Conservation (phyloP, 2,113 vertebrate genomes). For the Callospermophilus lateralis region DNA sequence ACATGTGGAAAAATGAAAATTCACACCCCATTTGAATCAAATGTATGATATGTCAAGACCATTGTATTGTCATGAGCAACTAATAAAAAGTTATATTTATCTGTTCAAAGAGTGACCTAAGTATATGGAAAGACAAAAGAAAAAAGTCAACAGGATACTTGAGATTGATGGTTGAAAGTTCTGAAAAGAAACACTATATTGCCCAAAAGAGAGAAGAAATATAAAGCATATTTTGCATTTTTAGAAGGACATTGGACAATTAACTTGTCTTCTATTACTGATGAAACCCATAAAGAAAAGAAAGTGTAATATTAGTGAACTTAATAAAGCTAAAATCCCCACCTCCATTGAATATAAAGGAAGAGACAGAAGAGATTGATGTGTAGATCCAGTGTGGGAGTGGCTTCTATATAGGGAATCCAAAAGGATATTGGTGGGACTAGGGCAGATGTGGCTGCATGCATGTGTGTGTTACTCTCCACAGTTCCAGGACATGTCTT, state of each 20-base stretch:
- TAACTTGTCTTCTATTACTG: not conserved
- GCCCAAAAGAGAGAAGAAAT: not conserved
- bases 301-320: not conserved
- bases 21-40: no score
- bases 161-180: not conserved
- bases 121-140: not conserved
- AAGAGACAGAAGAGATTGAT: not conserved
- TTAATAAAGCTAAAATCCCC: not conserved
- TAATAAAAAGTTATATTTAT: no score
- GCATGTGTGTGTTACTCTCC: accelerated
- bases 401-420: no score
- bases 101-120: not conserved
- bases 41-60: no score
- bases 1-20: no score
- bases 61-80: no score
- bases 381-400: not conserved
- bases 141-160: not conserved
- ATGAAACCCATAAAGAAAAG: not conserved
- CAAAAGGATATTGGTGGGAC: not conserved
- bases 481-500: accelerated
- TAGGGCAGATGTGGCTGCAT: accelerated
- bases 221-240: not conserved
- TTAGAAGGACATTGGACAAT: not conserved
- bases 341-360: not conserved
- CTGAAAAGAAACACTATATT: not conserved